Conservation (phyloP, 2,797 vertebrate species). For the Sebastes iracundus region DNA sequence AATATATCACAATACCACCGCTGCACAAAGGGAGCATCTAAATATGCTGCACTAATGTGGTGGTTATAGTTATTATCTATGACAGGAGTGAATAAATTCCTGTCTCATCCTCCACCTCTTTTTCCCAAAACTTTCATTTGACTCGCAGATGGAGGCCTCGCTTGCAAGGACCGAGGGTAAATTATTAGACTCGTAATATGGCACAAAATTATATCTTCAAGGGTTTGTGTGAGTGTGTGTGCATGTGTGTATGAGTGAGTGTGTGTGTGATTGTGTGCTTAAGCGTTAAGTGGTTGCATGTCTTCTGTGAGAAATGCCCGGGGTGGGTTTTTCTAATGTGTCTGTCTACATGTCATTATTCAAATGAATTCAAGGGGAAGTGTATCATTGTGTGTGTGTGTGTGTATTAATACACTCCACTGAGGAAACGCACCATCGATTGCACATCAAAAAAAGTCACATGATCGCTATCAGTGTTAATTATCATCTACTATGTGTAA, state of each 20-base stretch:
- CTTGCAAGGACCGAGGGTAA: constrained; percentile 25
- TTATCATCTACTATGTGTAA: constrained; percentile 16
- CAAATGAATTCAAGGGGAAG: constrained; percentile 58
- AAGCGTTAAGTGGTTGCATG: constrained; percentile 38
- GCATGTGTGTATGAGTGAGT: background rate
- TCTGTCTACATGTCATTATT: constrained; percentile 63
- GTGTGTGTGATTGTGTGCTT: background rate
- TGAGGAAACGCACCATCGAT: constrained; percentile 1
- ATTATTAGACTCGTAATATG: constrained; percentile 51
- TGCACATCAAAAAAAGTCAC: constrained; percentile 10
- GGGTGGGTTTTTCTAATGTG: constrained; percentile 60
- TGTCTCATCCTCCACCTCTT: constrained; percentile 4
- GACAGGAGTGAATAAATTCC: constrained; percentile 11
- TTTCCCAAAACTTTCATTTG: constrained; percentile 23
- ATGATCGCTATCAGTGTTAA: constrained; percentile 41
- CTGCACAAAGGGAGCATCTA: background rate
- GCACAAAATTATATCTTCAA: constrained; percentile 50
- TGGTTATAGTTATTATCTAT: constrained; percentile 23
- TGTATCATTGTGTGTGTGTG: background rate
- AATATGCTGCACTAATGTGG: constrained; percentile 16
- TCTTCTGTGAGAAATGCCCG: constrained; percentile 59
- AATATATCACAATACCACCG: background rate
- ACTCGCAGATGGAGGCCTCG: constrained; percentile 20
- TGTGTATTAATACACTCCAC: background rate
- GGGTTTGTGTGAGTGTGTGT: background rate